Base-by-base conservation (phyloP, 1,140 invertebrate genomes). In the Asbolus verrucosus region DNA sequence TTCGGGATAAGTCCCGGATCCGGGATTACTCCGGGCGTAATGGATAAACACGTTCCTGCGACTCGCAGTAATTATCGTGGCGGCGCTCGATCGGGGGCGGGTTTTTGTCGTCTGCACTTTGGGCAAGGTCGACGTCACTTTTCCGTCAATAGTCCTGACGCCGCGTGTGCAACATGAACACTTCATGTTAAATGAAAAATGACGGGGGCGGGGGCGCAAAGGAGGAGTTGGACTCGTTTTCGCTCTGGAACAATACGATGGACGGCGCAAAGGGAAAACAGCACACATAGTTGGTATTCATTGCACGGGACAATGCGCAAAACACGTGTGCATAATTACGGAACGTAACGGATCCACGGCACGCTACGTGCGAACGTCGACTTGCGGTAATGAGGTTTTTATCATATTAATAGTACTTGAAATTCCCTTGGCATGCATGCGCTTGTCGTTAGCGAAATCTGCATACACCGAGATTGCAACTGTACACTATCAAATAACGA, bases 291-390 rank as follows among this genome's bases (percentile, higher is more conserved):
- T 70, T 70, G 50, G 69, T 70, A 70, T 70, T 70, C 21, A 41
- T 9, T 15, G 15, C 16, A 11, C 15, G 33, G 59, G 18, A 66
- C 69, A 66, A 70, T 60, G 69, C 46, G 36, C 69, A 60, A 66
- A 70, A 70, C 69, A 70, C 69, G 69, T 70, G 69, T 66, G 62
- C 63, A 70, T 70, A 70, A 70, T 70, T 70, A 70, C 63, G 62
- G 59, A 33, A 39, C 60, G 54, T 54, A 16, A 31, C 21, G 18
- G 6, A 41, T 46, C 41, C 41, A 54, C 46, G 27, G 27, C 41
- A 61, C n/a, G n/a, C 24, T 69, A 69, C 67, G 67, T 62, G 67
- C 54, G 18, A 30, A 50, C 31, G 31, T 5, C 33, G 46, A 24
- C 21, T 24, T 62, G 67, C 27, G 18, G 30, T 69, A 69, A 69